Percentiles rank a stretch among this genome's conserved stretches.
These are phyloP conservation scores for Drosophila pandora DNA, from an alignment of 1,140 invertebrate genomes.

Conservation along the genomic window DNA sequence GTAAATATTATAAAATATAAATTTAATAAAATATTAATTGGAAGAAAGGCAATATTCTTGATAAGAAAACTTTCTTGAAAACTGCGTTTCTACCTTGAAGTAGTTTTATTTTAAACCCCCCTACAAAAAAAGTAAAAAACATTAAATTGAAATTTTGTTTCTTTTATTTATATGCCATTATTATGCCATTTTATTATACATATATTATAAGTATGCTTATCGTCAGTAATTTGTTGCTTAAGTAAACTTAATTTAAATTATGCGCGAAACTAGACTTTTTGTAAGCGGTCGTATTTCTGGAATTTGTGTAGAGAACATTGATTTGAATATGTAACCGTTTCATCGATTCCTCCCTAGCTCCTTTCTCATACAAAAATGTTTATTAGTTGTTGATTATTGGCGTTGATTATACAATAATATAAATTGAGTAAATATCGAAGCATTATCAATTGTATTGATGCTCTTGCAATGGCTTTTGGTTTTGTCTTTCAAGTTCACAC, in stretches of 20 bases:
- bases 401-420: conserved; percentile 69
- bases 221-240: conserved; percentile 53
- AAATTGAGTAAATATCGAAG: conserved; percentile 77
- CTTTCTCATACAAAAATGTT: conserved; percentile 55
- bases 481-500: conserved; percentile 9
- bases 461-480: conserved; percentile 34
- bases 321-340: conserved; percentile 37
- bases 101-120: too few relatives aligned
- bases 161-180: conserved; percentile 58
- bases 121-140: conserved; percentile 42
- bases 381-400: conserved; percentile 67
- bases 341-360: neutral
- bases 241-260: conserved; percentile 61
- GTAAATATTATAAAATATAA: too few relatives aligned
- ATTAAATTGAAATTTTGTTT: conserved; percentile 7
- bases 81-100: too few relatives aligned
- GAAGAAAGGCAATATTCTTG: too few relatives aligned
- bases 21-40: too few relatives aligned
- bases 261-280: conserved; percentile 54
- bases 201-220: conserved; percentile 68
- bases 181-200: conserved; percentile 74
- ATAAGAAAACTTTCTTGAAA: too few relatives aligned
- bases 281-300: conserved; percentile 32
- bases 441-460: conserved; percentile 77
- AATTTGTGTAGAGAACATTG: conserved; percentile 34